Conservation (phyloP, 2,888 invertebrate species). For the Troides helena region DNA sequence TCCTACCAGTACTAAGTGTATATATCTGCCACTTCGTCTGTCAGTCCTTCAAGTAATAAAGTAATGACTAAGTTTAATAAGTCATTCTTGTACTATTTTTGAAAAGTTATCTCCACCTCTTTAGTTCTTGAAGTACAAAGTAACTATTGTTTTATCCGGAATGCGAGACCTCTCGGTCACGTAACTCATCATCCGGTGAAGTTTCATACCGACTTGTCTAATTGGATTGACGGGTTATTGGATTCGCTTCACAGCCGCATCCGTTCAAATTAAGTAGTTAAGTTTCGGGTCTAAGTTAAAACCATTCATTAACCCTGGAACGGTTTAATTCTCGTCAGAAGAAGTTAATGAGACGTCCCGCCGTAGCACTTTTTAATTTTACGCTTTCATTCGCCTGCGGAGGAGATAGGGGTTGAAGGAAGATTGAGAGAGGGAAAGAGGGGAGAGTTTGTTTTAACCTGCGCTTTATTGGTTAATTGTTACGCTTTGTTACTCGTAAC, state of each 20-base stretch:
- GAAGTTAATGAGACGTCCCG: constrained; percentile 70
- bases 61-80: no score
- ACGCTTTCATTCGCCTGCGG: constrained; percentile 56
- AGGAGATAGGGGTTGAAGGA: constrained; percentile 5
- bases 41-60: no score
- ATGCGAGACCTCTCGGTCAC: background rate
- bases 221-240: background rate
- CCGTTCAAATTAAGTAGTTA: constrained; percentile 40
- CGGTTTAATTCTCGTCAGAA: constrained; percentile 73
- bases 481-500: constrained; percentile 19
- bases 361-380: constrained; percentile 68
- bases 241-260: background rate
- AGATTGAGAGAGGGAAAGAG: no score
- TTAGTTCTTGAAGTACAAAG: no score
- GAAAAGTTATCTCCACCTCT: no score
- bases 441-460: constrained; percentile 29
- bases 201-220: no score
- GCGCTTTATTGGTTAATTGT: constrained; percentile 30
- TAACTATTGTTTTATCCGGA: no score
- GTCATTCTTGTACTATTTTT: no score
- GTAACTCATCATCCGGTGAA: no score
- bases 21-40: no score
- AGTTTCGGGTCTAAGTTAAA: constrained; percentile 33
- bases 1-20: no score
- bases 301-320: constrained; percentile 73